These are phyloP conservation scores for Gymnodraco acuticeps DNA, from an alignment of 2,797 vertebrate genomes.

Conservation along the genomic window DNA sequence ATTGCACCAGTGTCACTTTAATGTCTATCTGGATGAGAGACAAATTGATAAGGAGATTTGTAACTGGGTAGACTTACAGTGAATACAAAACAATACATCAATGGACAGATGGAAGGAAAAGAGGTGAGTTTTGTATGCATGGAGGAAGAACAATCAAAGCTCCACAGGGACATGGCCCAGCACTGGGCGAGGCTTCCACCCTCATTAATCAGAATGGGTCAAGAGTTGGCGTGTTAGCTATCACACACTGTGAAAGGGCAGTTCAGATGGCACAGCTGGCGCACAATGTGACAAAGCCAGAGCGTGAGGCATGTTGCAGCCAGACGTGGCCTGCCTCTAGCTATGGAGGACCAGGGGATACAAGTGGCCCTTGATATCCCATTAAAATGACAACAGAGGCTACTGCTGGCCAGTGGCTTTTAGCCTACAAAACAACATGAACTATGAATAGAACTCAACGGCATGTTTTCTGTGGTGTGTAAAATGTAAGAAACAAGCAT, in stretches of 20 bases:
- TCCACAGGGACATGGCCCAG: constrained; percentile 24
- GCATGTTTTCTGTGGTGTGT: no score
- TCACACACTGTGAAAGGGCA: constrained; percentile 61
- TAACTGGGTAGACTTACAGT: not conserved
- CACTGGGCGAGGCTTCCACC: constrained; percentile 31
- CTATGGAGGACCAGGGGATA: constrained; percentile 7
- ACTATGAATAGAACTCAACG: not conserved
- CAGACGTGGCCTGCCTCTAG: constrained; percentile 32
- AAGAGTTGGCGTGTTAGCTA: constrained; percentile 63
- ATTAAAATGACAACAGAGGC: constrained; percentile 33
- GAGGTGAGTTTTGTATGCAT: constrained; percentile 9
- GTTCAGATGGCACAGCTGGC: constrained; percentile 63
- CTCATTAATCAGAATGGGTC: constrained; percentile 75
- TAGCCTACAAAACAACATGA: not conserved
- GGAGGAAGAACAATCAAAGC: constrained; percentile 20
- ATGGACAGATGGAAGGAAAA: constrained; percentile 19
- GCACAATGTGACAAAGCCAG: constrained; percentile 49
- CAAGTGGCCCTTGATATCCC: constrained; percentile 33
- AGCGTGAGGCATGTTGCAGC: constrained; percentile 44
- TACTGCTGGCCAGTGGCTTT: not conserved
- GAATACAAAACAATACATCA: constrained; percentile 6
- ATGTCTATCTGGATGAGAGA: not conserved
- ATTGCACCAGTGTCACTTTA: not conserved
- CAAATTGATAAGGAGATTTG: not conserved
- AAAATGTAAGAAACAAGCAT: no score